Conservation (phyloP, 2,113 vertebrate species). For the Paramisgurnus dabryanus region DNA sequence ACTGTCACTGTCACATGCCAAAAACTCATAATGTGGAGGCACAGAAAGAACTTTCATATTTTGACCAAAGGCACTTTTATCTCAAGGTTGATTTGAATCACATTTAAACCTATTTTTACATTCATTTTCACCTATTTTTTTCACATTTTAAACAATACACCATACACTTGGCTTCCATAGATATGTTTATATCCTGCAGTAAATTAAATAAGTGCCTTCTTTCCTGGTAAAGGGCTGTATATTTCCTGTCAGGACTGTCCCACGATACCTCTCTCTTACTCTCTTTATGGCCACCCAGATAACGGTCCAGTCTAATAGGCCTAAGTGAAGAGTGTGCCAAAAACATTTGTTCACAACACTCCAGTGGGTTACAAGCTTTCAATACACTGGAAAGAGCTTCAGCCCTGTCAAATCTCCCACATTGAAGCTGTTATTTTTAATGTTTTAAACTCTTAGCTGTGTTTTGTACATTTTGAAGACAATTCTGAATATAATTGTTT, state of each 20-base stretch:
- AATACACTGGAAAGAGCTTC: constrained; percentile 54
- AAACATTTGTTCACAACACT: constrained; percentile 69
- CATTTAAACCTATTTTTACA: background rate
- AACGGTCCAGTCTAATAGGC: constrained; percentile 62
- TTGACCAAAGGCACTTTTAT: constrained; percentile 9
- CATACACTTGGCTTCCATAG: background rate
- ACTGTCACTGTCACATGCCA: background rate
- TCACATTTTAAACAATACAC: background rate
- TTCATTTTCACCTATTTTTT: background rate
- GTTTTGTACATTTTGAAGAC: background rate
- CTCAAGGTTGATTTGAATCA: constrained; percentile 31
- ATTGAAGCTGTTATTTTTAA: background rate
- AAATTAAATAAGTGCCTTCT: background rate
- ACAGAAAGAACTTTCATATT: background rate
- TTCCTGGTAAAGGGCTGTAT: constrained; percentile 30
- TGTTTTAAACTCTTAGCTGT: background rate
- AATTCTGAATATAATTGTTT: background rate
- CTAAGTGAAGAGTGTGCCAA: constrained; percentile 48
- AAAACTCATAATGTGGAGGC: background rate
- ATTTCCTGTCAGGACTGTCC: constrained; percentile 3
- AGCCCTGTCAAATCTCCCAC: background rate
- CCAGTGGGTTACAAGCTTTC: constrained; percentile 64
- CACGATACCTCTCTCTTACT: constrained; percentile 43
- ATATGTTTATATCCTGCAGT: background rate
- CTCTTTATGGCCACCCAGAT: constrained; percentile 60